Base-by-base conservation (phyloP, 2,888 invertebrate species). In the Norana najaformis region DNA sequence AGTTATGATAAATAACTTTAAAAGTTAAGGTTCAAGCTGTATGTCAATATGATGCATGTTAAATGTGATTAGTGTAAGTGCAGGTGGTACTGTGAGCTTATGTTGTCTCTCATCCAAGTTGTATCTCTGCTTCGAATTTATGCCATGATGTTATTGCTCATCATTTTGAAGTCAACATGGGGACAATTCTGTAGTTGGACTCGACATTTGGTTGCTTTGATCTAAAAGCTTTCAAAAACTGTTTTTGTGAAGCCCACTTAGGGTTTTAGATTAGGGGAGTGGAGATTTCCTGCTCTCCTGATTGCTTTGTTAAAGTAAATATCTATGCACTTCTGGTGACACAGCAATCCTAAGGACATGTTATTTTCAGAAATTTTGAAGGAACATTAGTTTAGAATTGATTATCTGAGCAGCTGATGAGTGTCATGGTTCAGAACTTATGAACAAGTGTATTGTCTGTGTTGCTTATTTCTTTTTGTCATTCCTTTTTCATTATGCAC, bases 201-300 rank as follows among this genome's bases (percentile, higher is more conserved):
- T 47, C 47, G 47, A 47, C 30, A 69, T 1, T n/a, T 69, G 30
- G n/a, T 69, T 69, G 23, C n/a, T n/a, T 69, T 69, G n/a, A 11
- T 69, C 69, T 69, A 69, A 6, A n/a, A 8, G n/a, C n/a, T 11
- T 47, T 47, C 47, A 23, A 23, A 47, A 14, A 47, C 23, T 16
- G 47, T 47, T 20, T 23, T 23, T 47, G 47, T 23, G 23, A 47
- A 47, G 23, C 23, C 47, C 47, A 47, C 20, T 47, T 47, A 23
- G 47, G 47, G 47, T 47, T 47, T 69, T 69, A n/a, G 69, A 69
- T n/a, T 69, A 69, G n/a, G 69, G n/a, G 69, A 69, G n/a, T 69
- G 69, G n/a, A n/a, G 30, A 69, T 30, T 69, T 69, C 69, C 69
- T 69, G 30, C 8, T 69, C 69, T 69, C 30, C 69, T n/a, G n/a